These are phyloP conservation scores for Ovis canadensis DNA, from an alignment of 2,113 vertebrate genomes.

Conservation along the genomic window DNA sequence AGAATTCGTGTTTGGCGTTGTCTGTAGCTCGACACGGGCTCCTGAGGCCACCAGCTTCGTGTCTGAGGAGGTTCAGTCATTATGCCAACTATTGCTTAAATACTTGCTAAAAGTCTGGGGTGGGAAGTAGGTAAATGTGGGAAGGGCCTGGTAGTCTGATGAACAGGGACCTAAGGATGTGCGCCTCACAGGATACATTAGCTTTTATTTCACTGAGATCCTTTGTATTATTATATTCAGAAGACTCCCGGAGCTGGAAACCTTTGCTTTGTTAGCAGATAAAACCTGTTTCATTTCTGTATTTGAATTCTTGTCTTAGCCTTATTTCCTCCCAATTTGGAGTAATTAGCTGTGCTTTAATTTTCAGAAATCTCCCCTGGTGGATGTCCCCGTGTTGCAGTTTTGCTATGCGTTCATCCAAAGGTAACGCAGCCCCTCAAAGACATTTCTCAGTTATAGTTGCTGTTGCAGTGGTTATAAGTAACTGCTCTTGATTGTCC, in stretches of 20 bases:
- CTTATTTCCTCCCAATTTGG: not conserved
- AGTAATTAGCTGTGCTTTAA: not conserved
- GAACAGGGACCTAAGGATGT: no score
- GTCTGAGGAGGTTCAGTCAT: not conserved
- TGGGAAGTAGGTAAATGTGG: no score
- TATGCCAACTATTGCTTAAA: not conserved
- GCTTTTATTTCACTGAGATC: not conserved
- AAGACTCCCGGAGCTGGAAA: not conserved
- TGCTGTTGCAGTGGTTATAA: not conserved
- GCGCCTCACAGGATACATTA: not conserved
- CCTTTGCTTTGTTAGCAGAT: not conserved
- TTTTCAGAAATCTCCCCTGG: slow-evolving; percentile 88
- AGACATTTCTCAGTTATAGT: not conserved
- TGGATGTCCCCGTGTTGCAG: slow-evolving; percentile 93
- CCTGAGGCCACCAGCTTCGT: not conserved
- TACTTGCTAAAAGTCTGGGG: not conserved
- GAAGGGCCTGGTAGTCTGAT: rapidly evolving
- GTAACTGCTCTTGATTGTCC: rapidly evolving
- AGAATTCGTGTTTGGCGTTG: not conserved
- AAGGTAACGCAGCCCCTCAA: slow-evolving; percentile 78
- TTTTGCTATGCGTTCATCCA: slow-evolving; percentile 91
- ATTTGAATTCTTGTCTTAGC: not conserved
- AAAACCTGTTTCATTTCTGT: not conserved
- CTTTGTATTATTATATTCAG: not conserved
- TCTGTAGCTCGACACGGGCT: not conserved